Conservation (phyloP, 2,888 invertebrate species). For the Sarcophaga caerulescens region DNA sequence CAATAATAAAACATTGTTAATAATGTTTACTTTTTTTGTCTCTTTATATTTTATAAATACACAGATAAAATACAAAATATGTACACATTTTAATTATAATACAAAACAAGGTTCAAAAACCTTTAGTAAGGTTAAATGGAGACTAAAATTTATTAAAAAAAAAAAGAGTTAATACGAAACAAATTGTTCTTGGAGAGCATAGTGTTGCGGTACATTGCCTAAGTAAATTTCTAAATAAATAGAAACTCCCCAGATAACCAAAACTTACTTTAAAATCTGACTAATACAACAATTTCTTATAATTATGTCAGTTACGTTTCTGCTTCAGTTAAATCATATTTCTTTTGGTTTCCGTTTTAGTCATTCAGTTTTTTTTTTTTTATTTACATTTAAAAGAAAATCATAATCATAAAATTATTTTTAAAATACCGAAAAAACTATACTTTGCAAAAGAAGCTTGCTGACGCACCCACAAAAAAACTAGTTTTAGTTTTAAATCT, state of each 20-base stretch:
- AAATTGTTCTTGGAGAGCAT: background rate
- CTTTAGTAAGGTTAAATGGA: background rate
- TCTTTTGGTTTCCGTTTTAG: slow-evolving; percentile 13
- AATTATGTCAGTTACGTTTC: background rate
- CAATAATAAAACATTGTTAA: background rate
- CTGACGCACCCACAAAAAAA: background rate
- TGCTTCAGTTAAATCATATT: background rate
- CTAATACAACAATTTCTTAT: no score
- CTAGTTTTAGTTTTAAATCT: no score
- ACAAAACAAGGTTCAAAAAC: slow-evolving; percentile 1
- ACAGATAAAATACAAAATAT: background rate
- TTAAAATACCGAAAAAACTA: background rate
- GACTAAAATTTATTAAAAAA: background rate
- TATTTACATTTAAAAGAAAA: no score
- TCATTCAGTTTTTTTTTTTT: background rate
- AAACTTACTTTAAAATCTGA: no score
- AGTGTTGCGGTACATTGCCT: no score
- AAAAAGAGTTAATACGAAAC: no score
- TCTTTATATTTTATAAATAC: background rate
- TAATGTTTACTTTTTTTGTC: background rate
- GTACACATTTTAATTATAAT: background rate
- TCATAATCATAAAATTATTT: background rate
- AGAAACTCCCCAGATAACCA: no score
- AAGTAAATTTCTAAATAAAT: no score
- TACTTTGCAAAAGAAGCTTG: background rate